A percentile compares a stretch with the other conserved stretches of the same genome.
Conservation (phyloP, 2,797 vertebrate genomes). For the Sylvia borin region DNA sequence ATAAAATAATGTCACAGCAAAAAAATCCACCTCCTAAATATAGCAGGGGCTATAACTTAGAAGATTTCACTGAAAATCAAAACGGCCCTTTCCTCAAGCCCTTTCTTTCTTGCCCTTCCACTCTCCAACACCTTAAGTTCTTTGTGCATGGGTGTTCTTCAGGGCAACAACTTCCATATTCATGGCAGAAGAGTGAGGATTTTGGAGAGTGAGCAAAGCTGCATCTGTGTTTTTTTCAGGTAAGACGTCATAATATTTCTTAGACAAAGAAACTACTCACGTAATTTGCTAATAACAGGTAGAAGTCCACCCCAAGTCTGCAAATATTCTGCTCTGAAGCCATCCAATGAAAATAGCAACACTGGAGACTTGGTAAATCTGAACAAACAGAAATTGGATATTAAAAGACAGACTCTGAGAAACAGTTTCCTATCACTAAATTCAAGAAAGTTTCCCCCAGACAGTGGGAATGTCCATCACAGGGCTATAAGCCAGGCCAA, state of each 20-base stretch:
- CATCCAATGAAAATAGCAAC: conserved; percentile 94
- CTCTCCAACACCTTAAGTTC: background rate
- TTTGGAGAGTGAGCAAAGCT: background rate
- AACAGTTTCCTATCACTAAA: background rate
- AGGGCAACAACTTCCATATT: background rate
- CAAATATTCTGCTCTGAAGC: conserved; percentile 92
- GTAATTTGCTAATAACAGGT: conserved; percentile 89
- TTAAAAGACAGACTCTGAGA: conserved; percentile 28
- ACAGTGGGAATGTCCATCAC: background rate
- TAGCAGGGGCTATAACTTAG: background rate
- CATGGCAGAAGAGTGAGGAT: background rate
- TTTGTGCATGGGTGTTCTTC: background rate
- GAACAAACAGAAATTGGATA: conserved; percentile 53
- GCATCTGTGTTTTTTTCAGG: background rate
- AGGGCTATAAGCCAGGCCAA: background rate
- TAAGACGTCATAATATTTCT: background rate
- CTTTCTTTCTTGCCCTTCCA: background rate
- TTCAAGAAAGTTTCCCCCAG: background rate
- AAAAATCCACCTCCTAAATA: background rate
- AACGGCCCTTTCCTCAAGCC: background rate
- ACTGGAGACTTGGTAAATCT: conserved; percentile 89
- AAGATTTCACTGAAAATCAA: background rate
- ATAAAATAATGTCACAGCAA: background rate
- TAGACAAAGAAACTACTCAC: conserved; percentile 81
- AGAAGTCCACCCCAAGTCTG: conserved; percentile 83